Conservation (phyloP, 2,888 invertebrate species). For the Lathronympha strigana region DNA sequence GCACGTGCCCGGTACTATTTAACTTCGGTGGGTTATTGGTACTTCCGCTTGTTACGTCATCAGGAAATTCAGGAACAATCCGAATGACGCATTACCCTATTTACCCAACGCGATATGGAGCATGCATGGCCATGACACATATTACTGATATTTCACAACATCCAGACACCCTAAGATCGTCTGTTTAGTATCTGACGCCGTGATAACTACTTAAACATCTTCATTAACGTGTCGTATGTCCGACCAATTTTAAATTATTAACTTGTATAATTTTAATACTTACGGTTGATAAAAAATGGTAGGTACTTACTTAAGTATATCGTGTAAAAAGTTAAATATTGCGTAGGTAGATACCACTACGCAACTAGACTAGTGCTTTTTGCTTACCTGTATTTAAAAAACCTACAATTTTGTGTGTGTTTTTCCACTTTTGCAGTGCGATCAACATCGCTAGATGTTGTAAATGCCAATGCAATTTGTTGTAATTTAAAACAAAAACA, state of each 20-base stretch:
- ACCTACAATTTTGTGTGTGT: too few species aligned
- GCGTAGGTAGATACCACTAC: too few species aligned
- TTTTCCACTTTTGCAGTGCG: too few species aligned
- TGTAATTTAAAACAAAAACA: too few species aligned
- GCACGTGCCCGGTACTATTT: background rate
- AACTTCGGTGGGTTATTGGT: background rate
- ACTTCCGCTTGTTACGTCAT: background rate
- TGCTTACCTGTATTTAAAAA: too few species aligned
- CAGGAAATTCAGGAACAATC: background rate
- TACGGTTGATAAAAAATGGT: too few species aligned
- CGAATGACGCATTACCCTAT: conserved; percentile 9
- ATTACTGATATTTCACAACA: conserved; percentile 26
- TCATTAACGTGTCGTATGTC: background rate
- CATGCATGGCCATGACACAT: conserved; percentile 33
- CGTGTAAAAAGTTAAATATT: too few species aligned
- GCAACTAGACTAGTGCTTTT: too few species aligned
- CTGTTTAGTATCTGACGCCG: background rate
- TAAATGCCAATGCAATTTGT: too few species aligned
- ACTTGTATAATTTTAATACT: too few species aligned
- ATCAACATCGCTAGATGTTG: too few species aligned
- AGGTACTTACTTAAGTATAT: too few species aligned
- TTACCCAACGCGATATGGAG: conserved; percentile 14
- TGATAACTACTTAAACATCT: background rate
- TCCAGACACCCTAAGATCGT: conserved; percentile 3
- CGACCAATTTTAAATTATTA: background rate